Evolutionary conservation across 2,797 vertebrate genomes (phyloP).

Genomic region (Allobates femoralis): DNA sequence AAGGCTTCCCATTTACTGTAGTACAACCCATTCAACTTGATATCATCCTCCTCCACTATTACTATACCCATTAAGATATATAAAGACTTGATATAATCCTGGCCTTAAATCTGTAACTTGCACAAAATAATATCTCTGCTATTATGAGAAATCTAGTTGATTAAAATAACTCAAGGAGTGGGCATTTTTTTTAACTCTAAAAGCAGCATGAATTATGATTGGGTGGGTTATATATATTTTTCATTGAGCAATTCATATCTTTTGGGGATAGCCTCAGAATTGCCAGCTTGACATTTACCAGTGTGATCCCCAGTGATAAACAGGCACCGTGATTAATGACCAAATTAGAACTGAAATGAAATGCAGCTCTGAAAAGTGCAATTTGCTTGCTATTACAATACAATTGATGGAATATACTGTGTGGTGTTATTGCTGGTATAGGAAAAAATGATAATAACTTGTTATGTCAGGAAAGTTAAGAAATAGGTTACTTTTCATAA

Average conservation of each 20-base stretch:
- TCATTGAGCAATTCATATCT: slow-evolving; percentile 7
- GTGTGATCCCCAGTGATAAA: slow-evolving; percentile 12
- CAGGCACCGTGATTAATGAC: slow-evolving; percentile 17
- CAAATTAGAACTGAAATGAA: slow-evolving; percentile 20
- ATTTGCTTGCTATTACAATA: slow-evolving; percentile 5
- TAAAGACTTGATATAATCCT: background rate
- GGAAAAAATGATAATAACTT: slow-evolving; percentile 5
- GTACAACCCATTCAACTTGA: too few species aligned
- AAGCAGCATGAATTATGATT: background rate
- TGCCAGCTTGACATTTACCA: slow-evolving; percentile 5
- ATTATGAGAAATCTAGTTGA: background rate
- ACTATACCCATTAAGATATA: background rate
- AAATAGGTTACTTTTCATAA: background rate
- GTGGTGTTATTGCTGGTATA: slow-evolving; percentile 11
- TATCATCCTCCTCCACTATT: too few species aligned
- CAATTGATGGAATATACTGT: slow-evolving; percentile 8
- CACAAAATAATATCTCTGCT: background rate
- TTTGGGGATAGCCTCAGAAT: background rate
- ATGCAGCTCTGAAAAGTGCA: background rate
- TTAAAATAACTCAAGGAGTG: background rate
- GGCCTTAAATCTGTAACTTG: background rate
- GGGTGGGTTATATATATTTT: background rate
- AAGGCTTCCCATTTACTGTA: too few species aligned
- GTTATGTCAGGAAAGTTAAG: slow-evolving; percentile 11
- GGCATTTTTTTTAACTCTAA: background rate